Evolutionary conservation across 2,113 vertebrate genomes (phyloP).

Genomic region (Arvicanthis niloticus): DNA sequence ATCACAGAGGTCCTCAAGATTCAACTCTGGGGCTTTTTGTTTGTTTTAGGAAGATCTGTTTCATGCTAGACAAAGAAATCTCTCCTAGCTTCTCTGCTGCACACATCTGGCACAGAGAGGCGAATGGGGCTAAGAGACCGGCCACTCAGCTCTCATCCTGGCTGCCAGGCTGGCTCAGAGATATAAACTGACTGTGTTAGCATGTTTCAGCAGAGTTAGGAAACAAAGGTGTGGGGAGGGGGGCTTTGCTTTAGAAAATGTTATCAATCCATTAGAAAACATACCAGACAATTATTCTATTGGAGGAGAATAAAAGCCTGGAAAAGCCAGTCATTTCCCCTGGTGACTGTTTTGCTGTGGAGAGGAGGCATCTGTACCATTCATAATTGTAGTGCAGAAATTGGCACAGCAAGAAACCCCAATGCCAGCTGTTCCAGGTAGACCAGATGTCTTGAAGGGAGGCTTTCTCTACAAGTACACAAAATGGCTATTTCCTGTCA

Average conservation of each 20-base stretch:
- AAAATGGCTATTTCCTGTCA: conserved; percentile 60
- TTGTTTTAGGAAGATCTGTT: conserved; percentile 48
- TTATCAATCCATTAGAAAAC: conserved; percentile 61
- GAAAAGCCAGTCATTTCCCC: conserved; percentile 63
- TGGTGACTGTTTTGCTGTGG: conserved; percentile 53
- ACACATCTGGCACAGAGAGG: conserved; percentile 29
- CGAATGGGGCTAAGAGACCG: conserved; percentile 4
- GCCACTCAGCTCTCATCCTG: conserved; percentile 41
- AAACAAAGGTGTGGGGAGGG: conserved; percentile 54
- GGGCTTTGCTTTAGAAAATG: conserved; percentile 55
- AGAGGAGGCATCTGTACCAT: conserved; percentile 57
- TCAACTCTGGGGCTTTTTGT: background rate
- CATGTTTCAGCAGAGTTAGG: conserved; percentile 55
- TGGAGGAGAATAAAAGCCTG: conserved; percentile 33
- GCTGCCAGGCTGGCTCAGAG: conserved; percentile 44
- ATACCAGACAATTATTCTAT: conserved; percentile 52
- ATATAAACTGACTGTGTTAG: conserved; percentile 53
- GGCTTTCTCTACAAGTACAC: conserved; percentile 60
- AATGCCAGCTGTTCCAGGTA: conserved; percentile 67
- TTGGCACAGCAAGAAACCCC: conserved; percentile 63
- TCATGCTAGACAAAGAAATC: conserved; percentile 56
- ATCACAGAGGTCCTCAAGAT: conserved; percentile 40
- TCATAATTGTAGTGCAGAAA: conserved; percentile 58
- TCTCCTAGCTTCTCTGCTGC: conserved; percentile 8
- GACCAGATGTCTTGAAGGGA: conserved; percentile 76